Percentiles rank a stretch among this genome's conserved stretches.
Conservation (phyloP, 1,140 invertebrate genomes). For the Holcopasites calliopsidis region DNA sequence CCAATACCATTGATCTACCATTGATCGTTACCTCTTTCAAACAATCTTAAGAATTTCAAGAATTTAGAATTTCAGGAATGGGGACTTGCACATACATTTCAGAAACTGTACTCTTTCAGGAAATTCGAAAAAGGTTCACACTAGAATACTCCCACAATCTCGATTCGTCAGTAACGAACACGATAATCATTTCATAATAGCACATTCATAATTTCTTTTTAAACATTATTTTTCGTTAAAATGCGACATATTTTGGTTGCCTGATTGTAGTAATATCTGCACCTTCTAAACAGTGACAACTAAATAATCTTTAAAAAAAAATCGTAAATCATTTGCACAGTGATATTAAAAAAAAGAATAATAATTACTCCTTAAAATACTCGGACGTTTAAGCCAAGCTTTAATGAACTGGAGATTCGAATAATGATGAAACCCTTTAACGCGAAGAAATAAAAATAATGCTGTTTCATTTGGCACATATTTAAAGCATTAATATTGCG, state of each 20-base stretch:
- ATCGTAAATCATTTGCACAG: not conserved
- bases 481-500: not conserved
- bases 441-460: not conserved
- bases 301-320: constrained; percentile 13
- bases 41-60: no score
- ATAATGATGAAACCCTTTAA: not conserved
- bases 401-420: constrained; percentile 5
- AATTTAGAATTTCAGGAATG: no score
- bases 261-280: not conserved
- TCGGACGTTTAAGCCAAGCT: not conserved
- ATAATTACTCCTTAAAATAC: no score
- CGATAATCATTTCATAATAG: constrained; percentile 3
- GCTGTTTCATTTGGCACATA: no score
- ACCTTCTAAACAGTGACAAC: not conserved
- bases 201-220: not conserved
- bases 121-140: no score
- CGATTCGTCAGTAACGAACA: not conserved
- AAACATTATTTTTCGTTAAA: not conserved
- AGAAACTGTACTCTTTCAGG: no score
- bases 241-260: not conserved
- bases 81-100: no score
- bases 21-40: no score
- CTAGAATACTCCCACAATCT: no score
- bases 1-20: no score
- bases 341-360: not conserved